Percentiles rank a stretch among this genome's conserved stretches.
Evolutionary conservation across 2,797 vertebrate species (phyloP).

Genomic region (Lithobates pipiens): DNA sequence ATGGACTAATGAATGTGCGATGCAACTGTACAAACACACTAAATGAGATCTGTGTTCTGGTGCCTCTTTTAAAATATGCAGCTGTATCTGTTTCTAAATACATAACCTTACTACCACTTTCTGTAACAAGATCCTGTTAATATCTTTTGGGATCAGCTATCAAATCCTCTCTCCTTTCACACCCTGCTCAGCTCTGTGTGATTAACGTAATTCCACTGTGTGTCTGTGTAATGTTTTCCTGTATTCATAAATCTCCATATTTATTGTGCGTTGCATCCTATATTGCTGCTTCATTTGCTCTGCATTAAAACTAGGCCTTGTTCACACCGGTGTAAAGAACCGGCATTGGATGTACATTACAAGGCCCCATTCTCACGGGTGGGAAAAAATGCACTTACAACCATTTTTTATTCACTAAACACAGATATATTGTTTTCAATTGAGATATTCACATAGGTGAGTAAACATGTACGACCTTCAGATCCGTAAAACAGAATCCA

Average conservation of each 20-base stretch:
- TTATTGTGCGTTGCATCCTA: background rate
- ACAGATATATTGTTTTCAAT: too few species aligned
- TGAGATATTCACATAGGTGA: too few species aligned
- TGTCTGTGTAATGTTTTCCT: background rate
- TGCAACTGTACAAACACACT: background rate
- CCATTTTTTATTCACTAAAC: too few species aligned
- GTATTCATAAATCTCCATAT: background rate
- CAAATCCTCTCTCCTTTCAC: slow-evolving; percentile 18
- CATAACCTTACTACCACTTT: slow-evolving; percentile 14
- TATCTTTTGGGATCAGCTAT: slow-evolving; percentile 40
- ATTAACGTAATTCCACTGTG: background rate
- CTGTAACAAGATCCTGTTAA: slow-evolving; percentile 35
- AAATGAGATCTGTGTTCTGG: background rate
- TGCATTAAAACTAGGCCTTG: background rate
- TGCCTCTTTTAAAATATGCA: background rate
- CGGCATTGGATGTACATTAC: background rate
- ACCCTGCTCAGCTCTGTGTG: background rate
- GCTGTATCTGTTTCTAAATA: slow-evolving; percentile 38
- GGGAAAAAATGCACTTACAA: too few species aligned
- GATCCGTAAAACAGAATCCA: too few species aligned
- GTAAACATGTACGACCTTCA: too few species aligned
- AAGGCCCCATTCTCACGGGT: too few species aligned
- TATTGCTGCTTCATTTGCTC: background rate
- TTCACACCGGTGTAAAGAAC: background rate
- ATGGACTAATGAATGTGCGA: background rate